Evolutionary conservation across 2,113 vertebrate genomes (phyloP).

Genomic region (Tetrax tetrax): DNA sequence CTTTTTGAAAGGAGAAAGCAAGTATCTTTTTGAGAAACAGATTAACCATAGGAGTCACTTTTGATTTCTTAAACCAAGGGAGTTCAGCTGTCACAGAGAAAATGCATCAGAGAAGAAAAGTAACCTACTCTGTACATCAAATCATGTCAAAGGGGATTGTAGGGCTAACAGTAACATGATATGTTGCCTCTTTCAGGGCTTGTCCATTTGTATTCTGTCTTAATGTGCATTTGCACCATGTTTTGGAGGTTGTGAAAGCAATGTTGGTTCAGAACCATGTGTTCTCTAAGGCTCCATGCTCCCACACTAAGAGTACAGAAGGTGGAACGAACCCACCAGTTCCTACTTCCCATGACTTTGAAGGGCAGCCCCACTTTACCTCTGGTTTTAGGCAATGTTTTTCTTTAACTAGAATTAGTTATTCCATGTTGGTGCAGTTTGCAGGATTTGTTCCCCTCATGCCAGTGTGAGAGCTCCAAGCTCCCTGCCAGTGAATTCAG

Average conservation of each 20-base stretch:
- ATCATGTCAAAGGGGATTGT: fast-evolving
- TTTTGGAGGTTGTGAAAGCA: not conserved
- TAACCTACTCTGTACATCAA: not conserved
- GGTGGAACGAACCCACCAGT: not conserved
- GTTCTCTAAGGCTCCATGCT: not conserved
- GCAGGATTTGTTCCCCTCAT: not conserved
- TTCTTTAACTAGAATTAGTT: not conserved
- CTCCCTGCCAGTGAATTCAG: not conserved
- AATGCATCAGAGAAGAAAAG: not conserved
- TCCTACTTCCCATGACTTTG: not conserved
- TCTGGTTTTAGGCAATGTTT: not conserved
- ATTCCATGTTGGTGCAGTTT: not conserved
- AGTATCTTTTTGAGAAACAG: not conserved
- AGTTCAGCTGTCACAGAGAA: not conserved
- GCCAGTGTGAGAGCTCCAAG: not conserved
- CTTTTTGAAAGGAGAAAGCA: not conserved
- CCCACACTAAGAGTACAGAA: not conserved
- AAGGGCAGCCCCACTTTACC: not conserved
- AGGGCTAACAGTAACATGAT: not conserved
- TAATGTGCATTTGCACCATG: fast-evolving
- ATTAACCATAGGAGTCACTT: not conserved
- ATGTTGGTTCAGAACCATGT: not conserved
- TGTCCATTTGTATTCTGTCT: not conserved
- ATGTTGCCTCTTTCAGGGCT: not conserved
- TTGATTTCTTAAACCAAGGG: not conserved